Conservation (phyloP, 2,888 invertebrate species). For the Zeuzera pyrina region DNA sequence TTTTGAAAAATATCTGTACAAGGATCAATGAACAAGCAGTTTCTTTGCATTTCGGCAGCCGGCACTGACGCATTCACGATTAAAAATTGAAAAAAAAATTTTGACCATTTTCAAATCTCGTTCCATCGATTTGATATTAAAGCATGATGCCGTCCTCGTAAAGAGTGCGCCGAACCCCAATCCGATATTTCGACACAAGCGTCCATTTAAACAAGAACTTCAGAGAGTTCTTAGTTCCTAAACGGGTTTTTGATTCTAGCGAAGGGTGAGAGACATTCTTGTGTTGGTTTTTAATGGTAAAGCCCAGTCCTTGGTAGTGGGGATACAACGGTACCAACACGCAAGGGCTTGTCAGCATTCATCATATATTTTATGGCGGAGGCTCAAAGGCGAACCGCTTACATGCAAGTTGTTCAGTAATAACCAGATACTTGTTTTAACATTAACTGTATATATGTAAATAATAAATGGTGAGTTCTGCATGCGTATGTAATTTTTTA, state of each 20-base stretch:
- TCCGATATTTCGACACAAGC: constrained; percentile 43
- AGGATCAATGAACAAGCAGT: too few species aligned
- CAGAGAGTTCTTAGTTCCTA: too few species aligned
- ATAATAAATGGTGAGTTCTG: too few species aligned
- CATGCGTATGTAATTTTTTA: too few species aligned
- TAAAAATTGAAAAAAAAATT: too few species aligned
- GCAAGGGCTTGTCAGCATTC: constrained; percentile 63
- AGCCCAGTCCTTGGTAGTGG: constrained; percentile 58
- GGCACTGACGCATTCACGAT: too few species aligned
- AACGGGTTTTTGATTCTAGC: constrained; percentile 12
- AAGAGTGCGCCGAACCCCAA: constrained; percentile 58
- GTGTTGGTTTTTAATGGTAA: constrained; percentile 33
- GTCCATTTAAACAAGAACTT: constrained; percentile 38
- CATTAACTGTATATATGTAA: too few species aligned
- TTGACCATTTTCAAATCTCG: constrained; percentile 54
- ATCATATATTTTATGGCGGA: constrained; percentile 65
- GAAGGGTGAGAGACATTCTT: constrained; percentile 32
- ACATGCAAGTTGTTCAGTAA: constrained; percentile 36
- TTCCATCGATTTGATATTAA: constrained; percentile 57
- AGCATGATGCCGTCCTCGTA: constrained; percentile 45
- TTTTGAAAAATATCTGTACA: too few species aligned
- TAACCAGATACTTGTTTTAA: too few species aligned
- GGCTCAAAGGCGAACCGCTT: constrained; percentile 56
- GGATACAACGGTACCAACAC: constrained; percentile 59
- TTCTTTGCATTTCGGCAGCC: too few species aligned